Percentiles rank a stretch among this genome's conserved stretches.
These are phyloP conservation scores for Branchinecta lindahli DNA, from an alignment of 1,140 invertebrate genomes.

Conservation along the genomic window DNA sequence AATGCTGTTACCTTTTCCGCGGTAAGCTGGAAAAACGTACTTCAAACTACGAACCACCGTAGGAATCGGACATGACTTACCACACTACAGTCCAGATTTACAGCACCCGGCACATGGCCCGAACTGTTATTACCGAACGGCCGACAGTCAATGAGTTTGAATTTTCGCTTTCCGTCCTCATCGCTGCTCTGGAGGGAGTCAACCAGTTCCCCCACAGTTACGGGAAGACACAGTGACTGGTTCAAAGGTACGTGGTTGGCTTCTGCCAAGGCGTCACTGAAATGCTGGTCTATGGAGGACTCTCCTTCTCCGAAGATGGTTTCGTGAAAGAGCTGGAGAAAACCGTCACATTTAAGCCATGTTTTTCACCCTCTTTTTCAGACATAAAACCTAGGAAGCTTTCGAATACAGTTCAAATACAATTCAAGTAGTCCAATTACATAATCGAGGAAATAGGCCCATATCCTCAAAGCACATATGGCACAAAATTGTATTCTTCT, in stretches of 20 bases:
- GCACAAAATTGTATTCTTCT: too few relatives aligned
- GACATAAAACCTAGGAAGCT: too few relatives aligned
- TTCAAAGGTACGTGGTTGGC: neutral
- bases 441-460: too few relatives aligned
- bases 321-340: neutral
- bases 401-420: too few relatives aligned
- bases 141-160: neutral
- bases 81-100: neutral
- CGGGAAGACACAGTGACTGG: constrained; percentile 1
- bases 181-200: neutral
- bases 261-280: neutral
- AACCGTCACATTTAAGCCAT: neutral
- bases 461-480: too few relatives aligned
- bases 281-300: neutral
- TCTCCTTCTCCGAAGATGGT: neutral
- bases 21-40: too few relatives aligned
- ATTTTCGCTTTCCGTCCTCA: neutral
- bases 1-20: too few relatives aligned
- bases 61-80: neutral
- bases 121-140: neutral
- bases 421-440: too few relatives aligned
- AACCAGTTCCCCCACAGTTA: neutral
- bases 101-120: neutral
- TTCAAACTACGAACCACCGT: too few relatives aligned
- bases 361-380: neutral